Conservation (phyloP, 1,140 invertebrate species). For the Heliconius congener region DNA sequence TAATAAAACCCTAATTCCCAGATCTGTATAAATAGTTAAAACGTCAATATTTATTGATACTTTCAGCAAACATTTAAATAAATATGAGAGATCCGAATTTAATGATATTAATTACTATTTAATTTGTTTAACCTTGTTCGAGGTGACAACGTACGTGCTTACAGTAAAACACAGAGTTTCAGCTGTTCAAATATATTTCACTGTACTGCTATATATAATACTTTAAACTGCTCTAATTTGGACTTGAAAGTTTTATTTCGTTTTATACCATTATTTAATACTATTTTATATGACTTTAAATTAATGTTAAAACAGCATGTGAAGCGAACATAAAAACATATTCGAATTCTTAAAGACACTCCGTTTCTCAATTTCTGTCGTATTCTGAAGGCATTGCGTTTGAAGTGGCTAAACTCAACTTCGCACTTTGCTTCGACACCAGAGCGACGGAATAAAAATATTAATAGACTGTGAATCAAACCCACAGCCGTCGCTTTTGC, state of each 20-base stretch:
- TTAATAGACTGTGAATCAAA: no score
- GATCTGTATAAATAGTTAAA: not conserved
- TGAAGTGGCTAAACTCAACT: no score
- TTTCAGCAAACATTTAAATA: not conserved
- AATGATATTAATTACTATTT: slow-evolving; percentile 6
- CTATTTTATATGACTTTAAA: not conserved
- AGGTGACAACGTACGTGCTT: slow-evolving; percentile 20
- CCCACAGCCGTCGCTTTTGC: no score
- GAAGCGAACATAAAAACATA: no score
- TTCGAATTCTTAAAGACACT: no score
- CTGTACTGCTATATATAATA: not conserved
- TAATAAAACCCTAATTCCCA: not conserved
- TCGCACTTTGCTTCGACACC: no score
- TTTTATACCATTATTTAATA: not conserved
- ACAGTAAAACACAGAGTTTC: slow-evolving; percentile 17
- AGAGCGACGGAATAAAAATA: no score
- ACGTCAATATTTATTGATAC: not conserved
- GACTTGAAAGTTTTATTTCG: not conserved
- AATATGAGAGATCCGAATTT: not conserved
- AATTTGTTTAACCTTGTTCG: slow-evolving; percentile 12
- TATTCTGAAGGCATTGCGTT: no score
- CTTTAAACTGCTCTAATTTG: not conserved
- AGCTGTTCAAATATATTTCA: slow-evolving; percentile 17
- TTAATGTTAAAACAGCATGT: no score
- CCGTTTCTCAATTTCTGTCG: no score